phyloP scores from a whole-genome alignment of 1,140 invertebrate species.

The Drosophila nigrodunni region DNA sequence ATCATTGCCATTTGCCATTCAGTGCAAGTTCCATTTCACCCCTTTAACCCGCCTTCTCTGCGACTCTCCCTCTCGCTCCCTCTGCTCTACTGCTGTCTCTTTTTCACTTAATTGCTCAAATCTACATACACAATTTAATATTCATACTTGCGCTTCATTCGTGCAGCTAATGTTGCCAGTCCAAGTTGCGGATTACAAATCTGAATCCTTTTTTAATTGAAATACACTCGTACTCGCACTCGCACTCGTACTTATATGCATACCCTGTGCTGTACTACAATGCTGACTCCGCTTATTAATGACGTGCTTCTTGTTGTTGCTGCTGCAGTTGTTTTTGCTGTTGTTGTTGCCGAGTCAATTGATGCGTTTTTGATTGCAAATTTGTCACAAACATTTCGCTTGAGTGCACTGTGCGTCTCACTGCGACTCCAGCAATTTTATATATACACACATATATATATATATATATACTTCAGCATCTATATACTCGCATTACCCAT shows the following conservation, averaged over 20 bases:
- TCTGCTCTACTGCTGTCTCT: slow-evolving; percentile 35
- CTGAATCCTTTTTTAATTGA: slow-evolving; percentile 83
- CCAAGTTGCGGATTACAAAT: slow-evolving; percentile 67
- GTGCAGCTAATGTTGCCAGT: slow-evolving; percentile 68
- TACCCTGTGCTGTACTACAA: slow-evolving; percentile 30
- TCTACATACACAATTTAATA: slow-evolving; percentile 78
- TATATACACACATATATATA: slow-evolving; percentile 1
- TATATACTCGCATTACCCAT: slow-evolving; percentile 63
- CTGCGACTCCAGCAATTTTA: background rate
- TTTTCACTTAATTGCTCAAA: slow-evolving; percentile 65
- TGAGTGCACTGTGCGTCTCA: slow-evolving; percentile 41
- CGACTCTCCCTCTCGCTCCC: slow-evolving; percentile 1
- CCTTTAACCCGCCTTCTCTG: background rate
- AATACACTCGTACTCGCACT: slow-evolving; percentile 46
- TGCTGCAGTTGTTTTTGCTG: background rate
- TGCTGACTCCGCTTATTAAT: slow-evolving; percentile 69
- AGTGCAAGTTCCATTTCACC: slow-evolving; percentile 9
- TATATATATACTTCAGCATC: background rate
- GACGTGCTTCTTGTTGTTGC: slow-evolving; percentile 22
- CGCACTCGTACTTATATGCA: slow-evolving; percentile 13
- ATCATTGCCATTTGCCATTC: slow-evolving; percentile 63
- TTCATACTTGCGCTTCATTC: slow-evolving; percentile 79
- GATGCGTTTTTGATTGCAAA: slow-evolving; percentile 83
- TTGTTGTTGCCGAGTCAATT: slow-evolving; percentile 57
- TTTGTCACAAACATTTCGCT: slow-evolving; percentile 74